phyloP scores from a whole-genome alignment of 2,797 vertebrate species.

The Hydrocynus forskahlii region DNA sequence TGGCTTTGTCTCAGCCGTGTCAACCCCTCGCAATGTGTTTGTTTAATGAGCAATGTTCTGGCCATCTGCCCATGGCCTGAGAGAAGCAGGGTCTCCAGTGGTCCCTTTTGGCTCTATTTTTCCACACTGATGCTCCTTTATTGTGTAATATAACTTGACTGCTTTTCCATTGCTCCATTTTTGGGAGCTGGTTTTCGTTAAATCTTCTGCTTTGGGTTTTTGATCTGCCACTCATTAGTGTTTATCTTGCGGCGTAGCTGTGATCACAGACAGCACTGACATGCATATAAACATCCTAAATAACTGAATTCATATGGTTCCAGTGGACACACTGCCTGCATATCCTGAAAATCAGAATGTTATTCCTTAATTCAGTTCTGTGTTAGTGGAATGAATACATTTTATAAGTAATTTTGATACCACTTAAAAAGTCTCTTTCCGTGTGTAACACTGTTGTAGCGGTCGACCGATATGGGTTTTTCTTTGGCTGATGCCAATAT shows the following conservation, averaged over 20 bases:
- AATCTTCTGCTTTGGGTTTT: background rate
- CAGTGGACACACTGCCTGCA: background rate
- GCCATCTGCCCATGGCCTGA: slow-evolving; percentile 1
- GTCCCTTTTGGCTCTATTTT: slow-evolving; percentile 13
- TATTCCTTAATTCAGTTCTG: background rate
- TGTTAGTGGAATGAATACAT: background rate
- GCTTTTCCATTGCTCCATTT: slow-evolving; percentile 2
- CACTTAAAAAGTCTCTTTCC: too few relatives aligned
- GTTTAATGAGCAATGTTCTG: slow-evolving; percentile 17
- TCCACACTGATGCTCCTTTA: slow-evolving; percentile 13
- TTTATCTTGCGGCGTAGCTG: background rate
- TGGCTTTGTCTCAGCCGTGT: slow-evolving; percentile 10
- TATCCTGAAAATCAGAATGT: background rate
- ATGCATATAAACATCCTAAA: background rate
- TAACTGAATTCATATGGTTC: background rate
- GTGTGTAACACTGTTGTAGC: too few relatives aligned
- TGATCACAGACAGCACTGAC: background rate
- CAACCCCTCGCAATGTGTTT: background rate
- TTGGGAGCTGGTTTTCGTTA: background rate
- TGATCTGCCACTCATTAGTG: background rate
- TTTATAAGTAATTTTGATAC: too few relatives aligned
- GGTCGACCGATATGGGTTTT: too few relatives aligned
- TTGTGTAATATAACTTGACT: slow-evolving; percentile 8
- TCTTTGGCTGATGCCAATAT: too few relatives aligned
- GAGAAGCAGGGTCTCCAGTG: background rate